A percentile compares a stretch with the other conserved stretches of the same genome.
These are phyloP conservation scores for Sebastiscus tertius DNA, from an alignment of 2,797 vertebrate species.

Conservation along the genomic window DNA sequence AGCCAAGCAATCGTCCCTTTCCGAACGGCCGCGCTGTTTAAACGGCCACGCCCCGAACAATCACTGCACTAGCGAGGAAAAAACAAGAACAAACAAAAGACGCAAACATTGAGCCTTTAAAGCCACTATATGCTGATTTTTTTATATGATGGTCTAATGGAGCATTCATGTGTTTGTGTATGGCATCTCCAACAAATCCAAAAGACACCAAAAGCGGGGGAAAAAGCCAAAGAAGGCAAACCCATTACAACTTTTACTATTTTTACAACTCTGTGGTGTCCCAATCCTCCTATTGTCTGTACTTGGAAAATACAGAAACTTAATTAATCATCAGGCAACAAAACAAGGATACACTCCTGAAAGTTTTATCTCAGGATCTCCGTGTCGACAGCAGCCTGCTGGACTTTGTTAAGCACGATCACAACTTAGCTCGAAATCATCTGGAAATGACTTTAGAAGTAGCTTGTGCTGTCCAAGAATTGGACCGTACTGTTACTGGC, in stretches of 20 bases:
- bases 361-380: neutral
- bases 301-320: neutral
- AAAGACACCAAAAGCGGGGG: neutral
- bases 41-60: neutral
- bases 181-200: neutral
- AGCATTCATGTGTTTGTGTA: neutral
- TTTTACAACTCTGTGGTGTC: neutral
- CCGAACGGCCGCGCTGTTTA: neutral
- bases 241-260: neutral
- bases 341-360: neutral
- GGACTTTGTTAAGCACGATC: neutral
- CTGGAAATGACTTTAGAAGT: neutral
- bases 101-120: neutral
- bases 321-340: neutral
- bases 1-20: neutral
- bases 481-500: conserved; percentile 13
- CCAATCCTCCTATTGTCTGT: neutral
- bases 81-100: neutral
- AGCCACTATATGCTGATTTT: neutral
- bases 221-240: neutral
- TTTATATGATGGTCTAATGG: neutral
- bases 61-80: neutral
- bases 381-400: neutral
- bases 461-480: neutral
- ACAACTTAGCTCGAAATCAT: conserved; percentile 3